phyloP scores from a whole-genome alignment of 2,797 vertebrate species.

The Rhabdomys pumilio region DNA sequence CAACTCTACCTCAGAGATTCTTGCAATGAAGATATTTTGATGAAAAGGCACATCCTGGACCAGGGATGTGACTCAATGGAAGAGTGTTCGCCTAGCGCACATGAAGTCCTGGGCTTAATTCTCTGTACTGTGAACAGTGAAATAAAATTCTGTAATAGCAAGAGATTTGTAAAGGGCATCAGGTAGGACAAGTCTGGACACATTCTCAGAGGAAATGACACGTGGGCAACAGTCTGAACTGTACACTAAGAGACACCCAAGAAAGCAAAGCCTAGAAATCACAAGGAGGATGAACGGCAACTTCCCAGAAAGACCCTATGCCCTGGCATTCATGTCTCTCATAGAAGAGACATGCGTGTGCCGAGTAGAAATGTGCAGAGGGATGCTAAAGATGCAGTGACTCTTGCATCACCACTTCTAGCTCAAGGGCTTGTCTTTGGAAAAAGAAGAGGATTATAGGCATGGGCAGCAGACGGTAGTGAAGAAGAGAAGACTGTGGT shows the following conservation, averaged over 20 bases:
- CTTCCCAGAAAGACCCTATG: background rate
- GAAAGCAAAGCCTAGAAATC: background rate
- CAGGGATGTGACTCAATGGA: background rate
- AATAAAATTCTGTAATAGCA: background rate
- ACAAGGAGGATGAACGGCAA: background rate
- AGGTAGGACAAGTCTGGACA: background rate
- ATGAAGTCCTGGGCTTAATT: background rate
- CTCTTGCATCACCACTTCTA: slow-evolving; percentile 7
- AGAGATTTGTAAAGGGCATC: background rate
- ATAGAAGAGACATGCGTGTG: background rate
- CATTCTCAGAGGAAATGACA: background rate
- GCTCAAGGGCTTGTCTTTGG: background rate
- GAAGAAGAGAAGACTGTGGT: background rate
- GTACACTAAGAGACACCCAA: background rate
- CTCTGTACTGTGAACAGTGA: background rate
- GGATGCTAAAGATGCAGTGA: background rate
- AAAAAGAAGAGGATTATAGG: background rate
- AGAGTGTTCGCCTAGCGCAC: background rate
- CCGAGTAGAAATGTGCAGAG: background rate
- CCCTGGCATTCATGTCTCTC: background rate
- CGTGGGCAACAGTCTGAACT: background rate
- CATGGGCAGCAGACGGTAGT: background rate
- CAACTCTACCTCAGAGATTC: slow-evolving; percentile 12
- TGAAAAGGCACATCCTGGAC: background rate
- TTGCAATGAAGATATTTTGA: background rate